Evolutionary conservation across 1,140 invertebrate genomes (phyloP).

Genomic region (Forficula auricularia): DNA sequence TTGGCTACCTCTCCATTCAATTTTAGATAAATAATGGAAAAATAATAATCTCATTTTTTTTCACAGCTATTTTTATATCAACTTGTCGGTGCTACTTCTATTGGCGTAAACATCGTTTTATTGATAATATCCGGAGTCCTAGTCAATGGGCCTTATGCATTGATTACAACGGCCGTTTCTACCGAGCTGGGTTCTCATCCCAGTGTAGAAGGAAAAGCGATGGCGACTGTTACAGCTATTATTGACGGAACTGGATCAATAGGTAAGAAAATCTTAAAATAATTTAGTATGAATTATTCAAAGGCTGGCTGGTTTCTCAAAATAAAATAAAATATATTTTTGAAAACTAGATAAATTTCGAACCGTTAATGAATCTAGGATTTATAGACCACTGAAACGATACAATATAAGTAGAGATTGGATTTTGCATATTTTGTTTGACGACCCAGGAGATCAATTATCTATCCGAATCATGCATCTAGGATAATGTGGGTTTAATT

Average conservation of each 20-base stretch:
- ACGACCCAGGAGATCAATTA: no score
- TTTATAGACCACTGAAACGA: not conserved
- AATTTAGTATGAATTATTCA: not conserved
- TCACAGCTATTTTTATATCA: conserved; percentile 65
- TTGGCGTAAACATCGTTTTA: conserved; percentile 45
- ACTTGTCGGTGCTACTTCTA: conserved; percentile 40
- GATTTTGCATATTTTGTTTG: not conserved
- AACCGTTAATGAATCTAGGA: not conserved
- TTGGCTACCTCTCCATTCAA: no score
- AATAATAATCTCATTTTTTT: conserved; percentile 13
- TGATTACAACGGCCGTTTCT: conserved; percentile 91
- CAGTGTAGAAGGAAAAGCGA: conserved; percentile 63
- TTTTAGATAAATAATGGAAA: no score
- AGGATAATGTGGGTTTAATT: no score
- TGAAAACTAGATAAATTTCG: not conserved
- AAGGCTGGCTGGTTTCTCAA: no score
- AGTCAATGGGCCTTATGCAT: conserved; percentile 87
- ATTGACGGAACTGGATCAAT: conserved; percentile 92
- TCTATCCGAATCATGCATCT: no score
- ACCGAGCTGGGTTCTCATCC: conserved; percentile 83
- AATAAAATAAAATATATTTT: not conserved
- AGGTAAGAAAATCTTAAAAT: conserved; percentile 41
- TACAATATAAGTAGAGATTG: not conserved
- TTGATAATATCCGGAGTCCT: conserved; percentile 61
- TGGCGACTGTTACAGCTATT: conserved; percentile 90